Percentiles rank a stretch among this genome's conserved stretches.
Conservation (phyloP, 2,113 vertebrate species). For the Triplophysa dalaica region DNA sequence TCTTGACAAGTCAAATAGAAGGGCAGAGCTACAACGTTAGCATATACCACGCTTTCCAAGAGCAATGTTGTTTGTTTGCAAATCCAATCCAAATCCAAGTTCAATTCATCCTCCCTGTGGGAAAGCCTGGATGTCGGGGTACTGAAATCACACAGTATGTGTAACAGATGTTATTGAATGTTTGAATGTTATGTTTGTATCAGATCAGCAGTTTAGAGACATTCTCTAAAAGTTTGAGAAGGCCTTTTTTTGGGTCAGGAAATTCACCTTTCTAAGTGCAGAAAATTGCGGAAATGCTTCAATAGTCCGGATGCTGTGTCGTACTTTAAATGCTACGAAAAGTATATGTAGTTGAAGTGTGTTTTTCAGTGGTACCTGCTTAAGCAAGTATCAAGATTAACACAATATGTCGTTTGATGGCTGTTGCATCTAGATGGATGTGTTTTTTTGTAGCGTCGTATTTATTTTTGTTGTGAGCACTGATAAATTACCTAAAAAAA, state of each 20-base stretch:
- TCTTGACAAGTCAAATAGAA: conserved; percentile 29
- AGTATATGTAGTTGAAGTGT: too few species aligned
- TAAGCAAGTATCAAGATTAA: too few species aligned
- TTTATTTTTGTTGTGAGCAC: too few species aligned
- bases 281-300: too few species aligned
- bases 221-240: background rate
- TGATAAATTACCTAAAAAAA: too few species aligned
- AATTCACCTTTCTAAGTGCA: too few species aligned
- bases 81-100: conserved; percentile 30
- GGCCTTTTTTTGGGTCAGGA: background rate
- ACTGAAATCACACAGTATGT: background rate
- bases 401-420: too few species aligned
- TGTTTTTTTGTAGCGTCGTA: too few species aligned
- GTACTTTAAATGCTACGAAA: too few species aligned
- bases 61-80: conserved; percentile 25
- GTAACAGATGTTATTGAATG: background rate
- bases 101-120: background rate
- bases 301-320: too few species aligned
- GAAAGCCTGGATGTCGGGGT: background rate
- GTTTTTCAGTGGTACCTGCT: too few species aligned
- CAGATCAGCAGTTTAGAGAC: background rate
- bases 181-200: background rate
- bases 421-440: too few species aligned
- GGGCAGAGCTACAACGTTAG: conserved; percentile 24
- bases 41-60: conserved; percentile 8